A percentile compares a stretch with the other conserved stretches of the same genome.
Evolutionary conservation across 2,797 vertebrate species (phyloP).

Genomic region (Premnoplex brunnescens): DNA sequence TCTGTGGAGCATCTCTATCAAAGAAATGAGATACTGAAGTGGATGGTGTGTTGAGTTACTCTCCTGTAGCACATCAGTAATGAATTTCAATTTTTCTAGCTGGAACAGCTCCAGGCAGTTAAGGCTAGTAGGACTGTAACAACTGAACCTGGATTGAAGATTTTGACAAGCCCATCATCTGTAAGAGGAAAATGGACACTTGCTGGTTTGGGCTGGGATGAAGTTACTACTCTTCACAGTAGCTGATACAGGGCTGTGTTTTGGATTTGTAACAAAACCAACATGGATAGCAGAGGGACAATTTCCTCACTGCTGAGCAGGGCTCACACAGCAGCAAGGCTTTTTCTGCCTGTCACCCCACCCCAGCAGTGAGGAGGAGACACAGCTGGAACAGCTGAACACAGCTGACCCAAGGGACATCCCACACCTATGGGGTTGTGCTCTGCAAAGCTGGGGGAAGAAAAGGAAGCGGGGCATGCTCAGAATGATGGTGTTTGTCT

Average conservation of each 20-base stretch:
- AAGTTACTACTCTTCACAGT: not conserved
- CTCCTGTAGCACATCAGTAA: not conserved
- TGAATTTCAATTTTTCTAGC: not conserved
- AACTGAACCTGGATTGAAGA: not conserved
- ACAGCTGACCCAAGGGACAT: not conserved
- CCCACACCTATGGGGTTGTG: not conserved
- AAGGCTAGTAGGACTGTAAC: not conserved
- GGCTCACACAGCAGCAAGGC: not conserved
- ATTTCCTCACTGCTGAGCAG: not conserved
- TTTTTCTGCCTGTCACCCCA: not conserved
- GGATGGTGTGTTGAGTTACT: not conserved
- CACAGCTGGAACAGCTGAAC: not conserved
- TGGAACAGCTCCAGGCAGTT: not conserved
- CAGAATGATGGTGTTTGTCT: not conserved
- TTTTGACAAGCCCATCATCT: not conserved
- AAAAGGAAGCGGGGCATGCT: accelerated
- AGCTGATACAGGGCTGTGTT: not conserved
- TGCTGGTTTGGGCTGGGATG: not conserved
- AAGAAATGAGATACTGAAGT: not conserved
- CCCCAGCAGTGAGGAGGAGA: not conserved
- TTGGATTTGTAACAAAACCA: not conserved
- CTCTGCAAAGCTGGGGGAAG: not conserved
- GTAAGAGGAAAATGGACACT: not conserved
- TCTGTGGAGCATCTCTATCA: not conserved
- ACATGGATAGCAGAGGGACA: not conserved